Percentiles rank a stretch among this genome's conserved stretches.
Conservation (phyloP, 2,888 invertebrate species). For the Oxyteleia sp. region DNA sequence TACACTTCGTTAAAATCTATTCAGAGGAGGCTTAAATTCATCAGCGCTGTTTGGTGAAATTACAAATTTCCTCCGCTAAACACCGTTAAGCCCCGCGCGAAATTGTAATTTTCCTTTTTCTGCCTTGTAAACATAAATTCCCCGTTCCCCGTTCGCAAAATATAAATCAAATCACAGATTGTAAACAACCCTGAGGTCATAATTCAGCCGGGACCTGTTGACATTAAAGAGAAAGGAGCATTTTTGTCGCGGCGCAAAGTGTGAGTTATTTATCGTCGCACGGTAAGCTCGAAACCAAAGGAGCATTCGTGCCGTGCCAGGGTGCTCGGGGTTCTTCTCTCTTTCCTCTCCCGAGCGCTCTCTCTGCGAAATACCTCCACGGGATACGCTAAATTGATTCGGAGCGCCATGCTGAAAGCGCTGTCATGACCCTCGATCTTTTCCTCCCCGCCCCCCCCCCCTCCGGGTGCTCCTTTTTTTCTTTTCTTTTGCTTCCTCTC, state of each 20-base stretch:
- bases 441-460: conserved; percentile 20
- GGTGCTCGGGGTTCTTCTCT: conserved; percentile 13
- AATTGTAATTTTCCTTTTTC: too few species aligned
- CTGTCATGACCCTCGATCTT: conserved; percentile 77
- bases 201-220: conserved; percentile 17
- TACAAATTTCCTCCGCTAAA: too few species aligned
- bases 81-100: too few species aligned
- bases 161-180: too few species aligned
- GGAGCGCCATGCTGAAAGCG: conserved; percentile 79
- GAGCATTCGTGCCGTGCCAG: conserved; percentile 37
- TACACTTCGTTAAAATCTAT: too few species aligned
- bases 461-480: too few species aligned
- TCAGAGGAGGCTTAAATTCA: too few species aligned
- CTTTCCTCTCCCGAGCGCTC: conserved; percentile 12
- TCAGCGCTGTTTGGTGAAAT: too few species aligned
- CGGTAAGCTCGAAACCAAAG: conserved; percentile 50
- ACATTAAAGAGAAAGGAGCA: conserved; percentile 33
- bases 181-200: conserved; percentile 5
- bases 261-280: conserved; percentile 54
- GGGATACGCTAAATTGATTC: conserved; percentile 83
- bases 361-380: conserved; percentile 64
- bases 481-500: conserved; percentile 15
- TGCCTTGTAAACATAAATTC: too few species aligned
- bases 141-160: too few species aligned
- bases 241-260: conserved; percentile 39